Evolutionary conservation across 2,888 invertebrate species (phyloP).

Genomic region (Latrodectus hesperus): DNA sequence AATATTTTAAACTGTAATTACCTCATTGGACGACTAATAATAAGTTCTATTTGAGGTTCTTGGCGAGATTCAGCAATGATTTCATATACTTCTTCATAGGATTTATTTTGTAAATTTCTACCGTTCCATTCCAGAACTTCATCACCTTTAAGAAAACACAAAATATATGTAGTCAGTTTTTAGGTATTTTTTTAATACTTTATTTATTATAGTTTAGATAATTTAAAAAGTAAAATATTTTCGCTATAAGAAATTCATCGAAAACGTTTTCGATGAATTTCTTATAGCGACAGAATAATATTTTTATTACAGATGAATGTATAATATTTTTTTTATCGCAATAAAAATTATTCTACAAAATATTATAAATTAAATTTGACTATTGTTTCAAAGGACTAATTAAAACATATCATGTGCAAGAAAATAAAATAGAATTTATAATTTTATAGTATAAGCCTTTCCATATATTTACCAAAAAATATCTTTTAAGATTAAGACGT

Average conservation of each 20-base stretch:
- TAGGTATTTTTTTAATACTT: no score
- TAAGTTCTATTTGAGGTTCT: conserved; percentile 96
- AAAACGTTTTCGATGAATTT: neutral
- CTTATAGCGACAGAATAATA: neutral
- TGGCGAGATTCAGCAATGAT: conserved; percentile 96
- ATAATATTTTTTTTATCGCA: no score
- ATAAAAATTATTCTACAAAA: no score
- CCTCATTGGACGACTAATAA: conserved; percentile 85
- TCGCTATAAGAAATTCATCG: neutral
- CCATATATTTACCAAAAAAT: no score
- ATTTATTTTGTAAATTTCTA: conserved; percentile 89
- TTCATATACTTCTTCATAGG: conserved; percentile 94
- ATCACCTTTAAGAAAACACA: conserved; percentile 84
- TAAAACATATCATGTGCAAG: no score
- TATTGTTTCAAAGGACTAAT: no score
- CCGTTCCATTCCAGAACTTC: conserved; percentile 99
- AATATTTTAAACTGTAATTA: conserved; percentile 10
- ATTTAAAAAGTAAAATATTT: neutral
- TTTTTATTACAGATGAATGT: no score
- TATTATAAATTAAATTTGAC: no score
- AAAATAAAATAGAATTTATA: no score
- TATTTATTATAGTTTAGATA: no score
- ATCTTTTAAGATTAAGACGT: no score
- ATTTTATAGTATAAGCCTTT: no score
- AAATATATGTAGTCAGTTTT: neutral